A percentile compares a stretch with the other conserved stretches of the same genome.
Conservation (phyloP, 64 coral and sea anemone genomes). For the Montipora cactus region DNA sequence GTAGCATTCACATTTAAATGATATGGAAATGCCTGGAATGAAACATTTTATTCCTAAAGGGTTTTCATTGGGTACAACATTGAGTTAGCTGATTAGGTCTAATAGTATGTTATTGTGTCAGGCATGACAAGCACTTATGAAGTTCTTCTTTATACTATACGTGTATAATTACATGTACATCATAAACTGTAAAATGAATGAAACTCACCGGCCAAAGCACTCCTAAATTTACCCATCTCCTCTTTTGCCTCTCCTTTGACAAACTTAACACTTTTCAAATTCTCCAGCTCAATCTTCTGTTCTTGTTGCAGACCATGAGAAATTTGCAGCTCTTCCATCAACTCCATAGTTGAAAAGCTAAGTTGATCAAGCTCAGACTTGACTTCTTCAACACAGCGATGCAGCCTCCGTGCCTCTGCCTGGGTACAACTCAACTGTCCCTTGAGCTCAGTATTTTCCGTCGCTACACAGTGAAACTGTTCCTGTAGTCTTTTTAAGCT, state of each 20-base stretch:
- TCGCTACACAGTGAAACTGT: conserved; percentile 42
- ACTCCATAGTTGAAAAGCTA: conserved; percentile 75
- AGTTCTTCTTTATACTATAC: too few species aligned
- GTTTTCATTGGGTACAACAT: too few species aligned
- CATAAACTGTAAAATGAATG: too few species aligned
- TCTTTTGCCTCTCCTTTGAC: conserved; percentile 85
- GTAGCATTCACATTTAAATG: too few species aligned
- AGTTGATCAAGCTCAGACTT: conserved; percentile 77
- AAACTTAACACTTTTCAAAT: conserved; percentile 81
- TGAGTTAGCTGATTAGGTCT: too few species aligned
- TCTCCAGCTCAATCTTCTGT: conserved; percentile 84
- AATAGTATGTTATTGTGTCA: too few species aligned
- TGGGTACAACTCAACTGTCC: background rate
- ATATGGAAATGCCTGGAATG: too few species aligned
- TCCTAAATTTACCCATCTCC: conserved; percentile 79
- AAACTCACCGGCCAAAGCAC: conserved; percentile 75
- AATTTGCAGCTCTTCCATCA: conserved; percentile 92
- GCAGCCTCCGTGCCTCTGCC: conserved; percentile 38
- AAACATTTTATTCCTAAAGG: too few species aligned
- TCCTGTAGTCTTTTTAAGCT: conserved; percentile 31
- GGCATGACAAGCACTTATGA: too few species aligned
- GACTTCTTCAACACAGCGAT: conserved; percentile 67
- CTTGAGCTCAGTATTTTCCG: conserved; percentile 49
- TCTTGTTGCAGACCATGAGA: conserved; percentile 82
- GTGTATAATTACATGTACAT: too few species aligned